Conservation (phyloP, 2,888 invertebrate genomes). For the Philonicus albiceps region DNA sequence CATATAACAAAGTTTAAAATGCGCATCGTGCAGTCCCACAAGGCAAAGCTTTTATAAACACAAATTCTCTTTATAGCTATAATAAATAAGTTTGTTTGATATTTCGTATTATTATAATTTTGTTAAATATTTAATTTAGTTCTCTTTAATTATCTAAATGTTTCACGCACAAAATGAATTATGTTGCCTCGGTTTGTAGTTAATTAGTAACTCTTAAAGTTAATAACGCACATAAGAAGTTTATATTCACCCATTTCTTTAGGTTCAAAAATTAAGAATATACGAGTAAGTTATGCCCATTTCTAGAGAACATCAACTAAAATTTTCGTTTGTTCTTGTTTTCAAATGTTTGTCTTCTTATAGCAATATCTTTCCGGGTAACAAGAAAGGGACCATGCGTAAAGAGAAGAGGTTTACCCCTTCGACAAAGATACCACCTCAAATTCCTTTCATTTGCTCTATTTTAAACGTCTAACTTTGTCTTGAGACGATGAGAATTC, state of each 20-base stretch:
- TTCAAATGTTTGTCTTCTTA: conserved; percentile 24
- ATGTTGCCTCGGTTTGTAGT: neutral
- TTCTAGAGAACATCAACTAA: neutral
- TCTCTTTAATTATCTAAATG: neutral
- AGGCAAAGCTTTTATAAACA: neutral
- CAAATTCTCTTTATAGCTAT: neutral
- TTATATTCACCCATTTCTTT: neutral
- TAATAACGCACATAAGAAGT: neutral
- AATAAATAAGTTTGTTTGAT: neutral
- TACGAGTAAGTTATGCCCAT: neutral
- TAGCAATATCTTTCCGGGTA: conserved; percentile 1
- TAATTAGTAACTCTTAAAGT: neutral
- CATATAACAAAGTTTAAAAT: neutral
- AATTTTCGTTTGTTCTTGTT: neutral
- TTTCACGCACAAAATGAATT: neutral
- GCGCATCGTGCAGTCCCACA: neutral
- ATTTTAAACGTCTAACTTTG: conserved; percentile 9
- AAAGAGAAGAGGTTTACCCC: neutral
- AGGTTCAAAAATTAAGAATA: neutral
- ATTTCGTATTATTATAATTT: neutral
- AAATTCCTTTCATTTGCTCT: neutral
- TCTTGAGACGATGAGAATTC: neutral
- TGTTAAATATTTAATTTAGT: neutral
- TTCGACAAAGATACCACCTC: neutral
- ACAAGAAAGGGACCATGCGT: neutral